Conservation (phyloP, 2,797 vertebrate species). For the Brachymystax lenok region DNA sequence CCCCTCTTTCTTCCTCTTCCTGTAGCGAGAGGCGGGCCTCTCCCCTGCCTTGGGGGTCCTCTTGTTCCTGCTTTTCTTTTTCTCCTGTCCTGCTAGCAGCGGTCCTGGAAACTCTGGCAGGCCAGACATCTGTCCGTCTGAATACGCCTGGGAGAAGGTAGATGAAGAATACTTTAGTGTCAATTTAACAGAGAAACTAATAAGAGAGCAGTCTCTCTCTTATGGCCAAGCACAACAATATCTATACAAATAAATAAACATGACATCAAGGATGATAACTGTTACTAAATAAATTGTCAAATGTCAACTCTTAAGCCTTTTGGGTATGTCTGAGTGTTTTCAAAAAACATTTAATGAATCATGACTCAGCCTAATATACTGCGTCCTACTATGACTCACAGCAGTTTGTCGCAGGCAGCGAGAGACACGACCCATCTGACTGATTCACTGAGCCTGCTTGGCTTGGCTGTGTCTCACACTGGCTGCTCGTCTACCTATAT, state of each 20-base stretch:
- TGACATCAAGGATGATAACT: not conserved
- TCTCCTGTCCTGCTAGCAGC: conserved; percentile 84
- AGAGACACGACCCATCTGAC: not conserved
- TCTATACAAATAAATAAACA: not conserved
- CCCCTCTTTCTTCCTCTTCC: conserved; percentile 97
- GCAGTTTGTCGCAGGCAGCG: conserved; percentile 27
- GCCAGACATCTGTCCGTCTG: conserved; percentile 76
- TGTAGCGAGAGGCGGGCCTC: conserved; percentile 90
- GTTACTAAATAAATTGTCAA: not conserved
- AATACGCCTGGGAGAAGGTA: conserved; percentile 73
- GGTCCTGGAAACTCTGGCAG: conserved; percentile 79
- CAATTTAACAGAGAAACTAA: not conserved
- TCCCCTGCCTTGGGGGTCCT: conserved; percentile 86
- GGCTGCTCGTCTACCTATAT: conserved; percentile 20
- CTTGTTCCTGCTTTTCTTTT: conserved; percentile 93
- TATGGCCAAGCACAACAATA: not conserved
- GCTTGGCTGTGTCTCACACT: conserved; percentile 43
- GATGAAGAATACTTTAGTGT: not conserved
- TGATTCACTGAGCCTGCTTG: conserved; percentile 35
- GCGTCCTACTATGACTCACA: conserved; percentile 40
- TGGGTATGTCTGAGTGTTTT: not conserved
- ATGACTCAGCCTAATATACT: conserved; percentile 35
- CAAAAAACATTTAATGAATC: conserved; percentile 21
- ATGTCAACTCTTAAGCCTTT: not conserved
- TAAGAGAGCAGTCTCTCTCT: not conserved